These are phyloP conservation scores for Chitala chitala DNA, from an alignment of 2,113 vertebrate genomes.

Conservation along the genomic window DNA sequence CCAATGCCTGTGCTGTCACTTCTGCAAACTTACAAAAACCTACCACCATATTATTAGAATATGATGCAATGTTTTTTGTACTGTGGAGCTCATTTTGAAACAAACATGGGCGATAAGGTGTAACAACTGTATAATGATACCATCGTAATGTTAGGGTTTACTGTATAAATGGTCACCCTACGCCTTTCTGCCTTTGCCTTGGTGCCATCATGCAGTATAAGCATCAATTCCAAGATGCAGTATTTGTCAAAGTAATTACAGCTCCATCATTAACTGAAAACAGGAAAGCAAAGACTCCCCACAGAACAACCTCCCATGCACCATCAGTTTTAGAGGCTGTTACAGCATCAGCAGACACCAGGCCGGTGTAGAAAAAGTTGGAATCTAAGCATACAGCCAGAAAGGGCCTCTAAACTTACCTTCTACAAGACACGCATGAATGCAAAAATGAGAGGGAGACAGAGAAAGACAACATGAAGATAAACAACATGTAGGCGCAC, in stretches of 20 bases:
- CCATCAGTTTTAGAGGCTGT: not conserved
- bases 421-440: constrained; percentile 84
- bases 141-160: too few species aligned
- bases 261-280: not conserved
- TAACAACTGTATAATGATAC: too few species aligned
- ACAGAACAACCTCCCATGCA: not conserved
- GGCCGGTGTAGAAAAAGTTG: constrained; percentile 16
- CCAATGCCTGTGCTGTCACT: too few species aligned
- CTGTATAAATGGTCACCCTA: too few species aligned
- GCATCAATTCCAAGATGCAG: not conserved
- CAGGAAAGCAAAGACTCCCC: not conserved
- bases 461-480: constrained; percentile 64
- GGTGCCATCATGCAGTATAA: not conserved
- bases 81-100: too few species aligned
- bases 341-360: not conserved
- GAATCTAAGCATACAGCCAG: not conserved
- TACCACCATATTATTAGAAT: too few species aligned
- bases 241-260: not conserved
- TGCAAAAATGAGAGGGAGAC: constrained; percentile 64
- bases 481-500: constrained; percentile 24
- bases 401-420: constrained; percentile 71
- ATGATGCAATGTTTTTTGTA: too few species aligned
- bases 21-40: too few species aligned
- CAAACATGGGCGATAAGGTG: too few species aligned
- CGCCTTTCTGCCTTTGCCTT: not conserved